Evolutionary conservation across 1,140 invertebrate species (phyloP).

Genomic region (Spodoptera frugiperda): DNA sequence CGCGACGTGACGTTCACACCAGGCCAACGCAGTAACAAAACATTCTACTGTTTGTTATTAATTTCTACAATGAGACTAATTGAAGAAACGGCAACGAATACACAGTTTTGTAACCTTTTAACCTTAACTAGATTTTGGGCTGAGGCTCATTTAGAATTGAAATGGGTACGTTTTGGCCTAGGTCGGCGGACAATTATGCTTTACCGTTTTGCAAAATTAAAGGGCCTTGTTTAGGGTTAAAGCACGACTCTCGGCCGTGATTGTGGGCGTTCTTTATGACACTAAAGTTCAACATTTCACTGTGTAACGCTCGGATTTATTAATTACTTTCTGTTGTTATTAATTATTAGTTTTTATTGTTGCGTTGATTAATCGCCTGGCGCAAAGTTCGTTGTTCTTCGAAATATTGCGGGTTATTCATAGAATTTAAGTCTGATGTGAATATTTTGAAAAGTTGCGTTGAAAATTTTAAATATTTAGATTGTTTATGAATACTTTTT

Average conservation of each 20-base stretch:
- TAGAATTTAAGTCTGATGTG: no score
- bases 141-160: conserved; percentile 28
- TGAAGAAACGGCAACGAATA: conserved; percentile 1
- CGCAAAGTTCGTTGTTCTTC: neutral
- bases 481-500: no score
- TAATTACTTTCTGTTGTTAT: conserved; percentile 10
- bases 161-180: conserved; percentile 11
- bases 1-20: neutral
- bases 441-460: no score
- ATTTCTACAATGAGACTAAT: conserved; percentile 11
- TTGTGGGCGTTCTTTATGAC: neutral
- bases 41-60: conserved; percentile 27
- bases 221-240: neutral
- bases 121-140: conserved; percentile 1
- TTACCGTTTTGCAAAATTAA: conserved; percentile 12
- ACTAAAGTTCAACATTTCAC: neutral
- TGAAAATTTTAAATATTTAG: no score
- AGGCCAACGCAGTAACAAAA: neutral
- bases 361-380: conserved; percentile 6
- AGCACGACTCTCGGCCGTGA: neutral
- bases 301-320: neutral
- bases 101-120: conserved; percentile 14
- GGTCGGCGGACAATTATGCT: neutral
- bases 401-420: neutral
- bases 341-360: conserved; percentile 18